Conservation (phyloP, 2,888 invertebrate genomes). For the Heteromurus nitidus region DNA sequence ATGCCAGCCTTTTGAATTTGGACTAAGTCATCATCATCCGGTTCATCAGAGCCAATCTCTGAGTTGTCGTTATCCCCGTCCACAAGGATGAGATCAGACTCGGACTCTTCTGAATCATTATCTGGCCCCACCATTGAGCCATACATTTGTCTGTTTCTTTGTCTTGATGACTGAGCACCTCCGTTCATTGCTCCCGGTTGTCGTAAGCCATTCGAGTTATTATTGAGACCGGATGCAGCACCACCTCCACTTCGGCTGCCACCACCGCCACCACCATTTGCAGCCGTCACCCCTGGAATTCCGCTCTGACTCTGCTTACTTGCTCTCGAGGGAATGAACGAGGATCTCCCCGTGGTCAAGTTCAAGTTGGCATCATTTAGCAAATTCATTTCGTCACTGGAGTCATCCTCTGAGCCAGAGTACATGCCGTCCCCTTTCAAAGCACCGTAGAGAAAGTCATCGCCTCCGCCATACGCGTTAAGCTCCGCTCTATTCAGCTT, state of each 20-base stretch:
- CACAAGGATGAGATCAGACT: constrained; percentile 70
- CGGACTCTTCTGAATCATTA: constrained; percentile 71
- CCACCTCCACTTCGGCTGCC: not conserved
- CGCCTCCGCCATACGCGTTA: constrained; percentile 39
- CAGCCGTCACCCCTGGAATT: not conserved
- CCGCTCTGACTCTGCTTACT: constrained; percentile 39
- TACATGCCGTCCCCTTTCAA: constrained; percentile 57
- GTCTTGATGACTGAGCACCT: constrained; percentile 39
- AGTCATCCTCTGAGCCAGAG: constrained; percentile 62
- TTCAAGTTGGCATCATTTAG: constrained; percentile 45
- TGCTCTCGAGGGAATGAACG: constrained; percentile 30
- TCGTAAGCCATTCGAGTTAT: not conserved
- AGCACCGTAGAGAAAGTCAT: constrained; percentile 52
- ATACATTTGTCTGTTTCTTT: constrained; percentile 62
- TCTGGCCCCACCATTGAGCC: constrained; percentile 71
- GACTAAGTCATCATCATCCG: constrained; percentile 69
- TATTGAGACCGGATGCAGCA: constrained; percentile 1
- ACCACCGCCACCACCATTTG: constrained; percentile 20
- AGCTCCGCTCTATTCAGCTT: constrained; percentile 77
- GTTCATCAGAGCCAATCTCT: constrained; percentile 69
- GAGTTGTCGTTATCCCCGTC: constrained; percentile 72
- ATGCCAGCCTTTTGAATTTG: constrained; percentile 47
- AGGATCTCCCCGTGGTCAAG: constrained; percentile 29
- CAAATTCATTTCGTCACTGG: constrained; percentile 48
- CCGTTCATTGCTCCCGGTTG: constrained; percentile 15